phyloP scores from a whole-genome alignment of 2,888 invertebrate species.

The Drosophila hamatofila region DNA sequence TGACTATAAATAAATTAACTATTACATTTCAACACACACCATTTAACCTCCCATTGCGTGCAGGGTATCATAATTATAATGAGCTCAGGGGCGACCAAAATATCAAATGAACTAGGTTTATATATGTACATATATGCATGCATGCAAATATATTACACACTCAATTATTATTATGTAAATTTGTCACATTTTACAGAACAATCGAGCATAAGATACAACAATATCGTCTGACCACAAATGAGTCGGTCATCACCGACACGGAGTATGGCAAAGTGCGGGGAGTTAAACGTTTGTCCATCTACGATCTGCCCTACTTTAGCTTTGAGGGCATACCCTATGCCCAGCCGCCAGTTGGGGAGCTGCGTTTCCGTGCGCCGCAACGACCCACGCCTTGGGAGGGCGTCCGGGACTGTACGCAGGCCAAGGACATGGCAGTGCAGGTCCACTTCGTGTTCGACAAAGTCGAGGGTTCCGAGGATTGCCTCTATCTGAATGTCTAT shows the following conservation, averaged over 20 bases:
- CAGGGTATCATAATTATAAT: slow-evolving; percentile 50
- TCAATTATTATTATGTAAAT: slow-evolving; percentile 44
- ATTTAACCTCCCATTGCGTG: background rate
- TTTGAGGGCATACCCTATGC: slow-evolving; percentile 85
- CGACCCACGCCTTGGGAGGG: slow-evolving; percentile 85
- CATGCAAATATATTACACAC: background rate
- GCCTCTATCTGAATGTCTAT: slow-evolving; percentile 86
- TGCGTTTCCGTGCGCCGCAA: slow-evolving; percentile 85
- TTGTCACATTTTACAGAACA: slow-evolving; percentile 61
- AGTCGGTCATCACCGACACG: slow-evolving; percentile 80
- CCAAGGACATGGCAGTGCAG: slow-evolving; percentile 82
- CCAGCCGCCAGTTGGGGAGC: slow-evolving; percentile 83
- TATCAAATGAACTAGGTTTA: slow-evolving; percentile 36
- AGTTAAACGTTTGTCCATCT: slow-evolving; percentile 79
- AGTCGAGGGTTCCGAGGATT: slow-evolving; percentile 86
- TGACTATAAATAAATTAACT: too few relatives aligned
- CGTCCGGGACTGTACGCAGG: slow-evolving; percentile 83
- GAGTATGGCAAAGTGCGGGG: slow-evolving; percentile 83
- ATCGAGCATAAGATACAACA: slow-evolving; percentile 82
- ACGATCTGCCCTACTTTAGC: slow-evolving; percentile 82
- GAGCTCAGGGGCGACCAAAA: slow-evolving; percentile 32
- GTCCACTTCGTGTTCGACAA: slow-evolving; percentile 78
- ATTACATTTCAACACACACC: background rate
- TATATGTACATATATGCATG: background rate
- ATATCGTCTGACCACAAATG: slow-evolving; percentile 79